These are phyloP conservation scores for Caradrina clavipalpis DNA, from an alignment of 2,888 invertebrate genomes.

Conservation along the genomic window DNA sequence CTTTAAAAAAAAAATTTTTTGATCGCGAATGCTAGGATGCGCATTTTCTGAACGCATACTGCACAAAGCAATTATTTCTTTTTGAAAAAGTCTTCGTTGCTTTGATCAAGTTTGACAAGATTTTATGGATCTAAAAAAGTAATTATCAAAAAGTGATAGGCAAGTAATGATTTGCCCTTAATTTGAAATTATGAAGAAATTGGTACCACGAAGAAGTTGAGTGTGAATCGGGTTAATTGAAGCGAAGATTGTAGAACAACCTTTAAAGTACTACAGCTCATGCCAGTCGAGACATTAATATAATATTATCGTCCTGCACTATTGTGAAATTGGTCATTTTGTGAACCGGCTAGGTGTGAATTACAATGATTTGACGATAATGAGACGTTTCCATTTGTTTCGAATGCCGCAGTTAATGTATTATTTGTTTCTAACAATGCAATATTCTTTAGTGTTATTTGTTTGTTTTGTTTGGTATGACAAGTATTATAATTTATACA, in stretches of 20 bases:
- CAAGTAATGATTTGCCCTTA: background rate
- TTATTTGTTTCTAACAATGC: constrained; percentile 11
- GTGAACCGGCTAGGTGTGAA: constrained; percentile 33
- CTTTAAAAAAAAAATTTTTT: no score
- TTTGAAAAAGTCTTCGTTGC: no score
- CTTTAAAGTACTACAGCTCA: constrained; percentile 40
- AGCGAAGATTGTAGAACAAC: constrained; percentile 43
- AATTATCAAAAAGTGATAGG: background rate
- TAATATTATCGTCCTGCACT: constrained; percentile 34
- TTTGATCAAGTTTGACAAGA: background rate
- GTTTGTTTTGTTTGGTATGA: background rate
- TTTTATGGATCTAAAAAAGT: background rate
- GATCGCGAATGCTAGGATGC: accelerated
- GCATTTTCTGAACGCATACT: background rate
- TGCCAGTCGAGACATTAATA: constrained; percentile 35
- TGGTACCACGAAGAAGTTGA: constrained; percentile 8
- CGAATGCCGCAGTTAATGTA: background rate
- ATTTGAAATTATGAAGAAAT: constrained; percentile 21
- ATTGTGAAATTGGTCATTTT: constrained; percentile 52
- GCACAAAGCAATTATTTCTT: accelerated
- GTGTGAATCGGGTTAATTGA: constrained; percentile 50
- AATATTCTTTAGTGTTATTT: background rate
- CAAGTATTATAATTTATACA: background rate
- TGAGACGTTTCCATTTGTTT: constrained; percentile 13
- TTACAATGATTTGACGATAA: constrained; percentile 40